Base-by-base conservation (phyloP, 2,113 vertebrate species). In the Anolis carolinensis region DNA sequence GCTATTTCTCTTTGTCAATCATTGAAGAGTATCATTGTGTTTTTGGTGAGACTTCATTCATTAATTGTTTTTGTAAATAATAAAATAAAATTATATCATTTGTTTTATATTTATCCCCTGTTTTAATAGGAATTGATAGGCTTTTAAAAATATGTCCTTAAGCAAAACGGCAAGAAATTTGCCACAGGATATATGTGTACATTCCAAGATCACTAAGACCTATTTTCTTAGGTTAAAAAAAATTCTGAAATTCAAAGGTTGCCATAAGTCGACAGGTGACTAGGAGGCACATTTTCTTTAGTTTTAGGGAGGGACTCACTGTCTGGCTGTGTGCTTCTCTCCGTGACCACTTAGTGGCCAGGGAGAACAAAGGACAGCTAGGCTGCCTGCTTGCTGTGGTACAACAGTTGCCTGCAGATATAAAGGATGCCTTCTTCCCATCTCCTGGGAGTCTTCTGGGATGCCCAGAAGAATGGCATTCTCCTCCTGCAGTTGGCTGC, bases 81-180 rank as follows among this genome's bases (percentile, higher is more conserved):
- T 71, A 70, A 30, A 50, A 65, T 82, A 11, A 65, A 9, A 67
- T 86, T 90, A 39, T 70, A n/a, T 18, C 32, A 44, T 6, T 73
- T 90, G 76, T 84, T 90, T 63, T 81, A 89, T 71, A 86, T 71
- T 88, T 78, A 68, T 81, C 83, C 84, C 70, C 67, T 8, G 0
- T 84, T 79, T 77, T 84, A 20, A 82, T 70, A n/a, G 30, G 91
- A 87, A 48, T 23, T 44, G 90, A 59, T n/a, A 70, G n/a, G n/a
- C 50, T 55, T 59, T 30, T 52, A 7, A n/a, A 80, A 86, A 44
- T 44, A 2, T 44, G 81, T 27, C 32, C 5, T 44, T 30, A 8
- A 8, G 30, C 23, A 6, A 34, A 27, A 55, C 81, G 82, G 25
- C 7, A 2, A 83, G 0, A 52, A 76, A 8, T 88, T 62, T 74